A percentile compares a stretch with the other conserved stretches of the same genome.
These are phyloP conservation scores for Ceuthmochares aereus DNA, from an alignment of 2,113 vertebrate genomes.

Conservation along the genomic window DNA sequence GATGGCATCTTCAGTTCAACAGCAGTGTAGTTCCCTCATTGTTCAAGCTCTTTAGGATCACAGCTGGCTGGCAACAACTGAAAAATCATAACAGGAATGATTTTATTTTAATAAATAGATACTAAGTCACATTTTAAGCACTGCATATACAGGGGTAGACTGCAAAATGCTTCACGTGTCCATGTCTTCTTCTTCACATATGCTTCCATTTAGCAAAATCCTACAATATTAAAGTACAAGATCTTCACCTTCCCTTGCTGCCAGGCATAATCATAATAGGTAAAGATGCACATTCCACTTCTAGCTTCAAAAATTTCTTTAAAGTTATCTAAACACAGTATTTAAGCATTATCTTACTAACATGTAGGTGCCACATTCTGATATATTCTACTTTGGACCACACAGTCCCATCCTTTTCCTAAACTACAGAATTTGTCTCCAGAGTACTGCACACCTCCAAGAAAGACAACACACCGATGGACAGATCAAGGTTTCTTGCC, in stretches of 20 bases:
- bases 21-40: accelerated
- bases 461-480: not conserved
- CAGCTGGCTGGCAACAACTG: not conserved
- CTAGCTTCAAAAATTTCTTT: not conserved
- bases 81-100: not conserved
- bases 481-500: not conserved
- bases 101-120: not conserved
- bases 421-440: not conserved
- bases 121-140: not conserved
- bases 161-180: not conserved
- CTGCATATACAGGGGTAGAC: not conserved
- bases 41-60: not conserved
- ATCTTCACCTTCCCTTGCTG: not conserved
- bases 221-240: not conserved
- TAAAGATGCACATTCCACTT: not conserved
- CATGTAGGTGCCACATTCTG: not conserved
- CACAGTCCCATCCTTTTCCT: not conserved
- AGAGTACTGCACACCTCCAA: not conserved
- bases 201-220: not conserved
- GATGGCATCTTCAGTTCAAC: not conserved
- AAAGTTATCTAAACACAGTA: not conserved
- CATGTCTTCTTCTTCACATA: not conserved
- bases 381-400: not conserved
- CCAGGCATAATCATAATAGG: not conserved
- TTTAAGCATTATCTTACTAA: not conserved